Evolutionary conservation across 2,113 vertebrate species (phyloP).

Genomic region (Dasypus novemcinctus): DNA sequence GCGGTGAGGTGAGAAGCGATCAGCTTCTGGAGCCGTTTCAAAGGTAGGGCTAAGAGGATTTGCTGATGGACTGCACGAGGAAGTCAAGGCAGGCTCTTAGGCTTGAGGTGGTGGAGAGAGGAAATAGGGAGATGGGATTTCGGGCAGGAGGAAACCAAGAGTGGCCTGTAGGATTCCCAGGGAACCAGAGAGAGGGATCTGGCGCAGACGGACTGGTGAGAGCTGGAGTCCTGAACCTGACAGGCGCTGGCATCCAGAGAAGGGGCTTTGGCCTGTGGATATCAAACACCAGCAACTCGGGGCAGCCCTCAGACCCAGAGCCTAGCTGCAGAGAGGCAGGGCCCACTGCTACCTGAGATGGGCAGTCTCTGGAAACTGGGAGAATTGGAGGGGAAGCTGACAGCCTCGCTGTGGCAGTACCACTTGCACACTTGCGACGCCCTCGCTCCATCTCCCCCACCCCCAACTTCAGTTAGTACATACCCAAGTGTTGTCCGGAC

Average conservation of each 20-base stretch:
- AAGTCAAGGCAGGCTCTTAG: not conserved
- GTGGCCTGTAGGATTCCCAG: not conserved
- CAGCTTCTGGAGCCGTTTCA: not conserved
- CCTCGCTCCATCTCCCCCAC: not conserved
- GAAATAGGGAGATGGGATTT: not conserved
- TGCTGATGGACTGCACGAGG: accelerated
- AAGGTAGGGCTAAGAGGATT: not conserved
- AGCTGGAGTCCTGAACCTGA: not conserved
- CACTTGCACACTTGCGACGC: not conserved
- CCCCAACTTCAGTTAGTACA: not conserved
- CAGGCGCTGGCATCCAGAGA: not conserved
- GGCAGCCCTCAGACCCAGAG: not conserved
- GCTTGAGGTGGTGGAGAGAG: not conserved
- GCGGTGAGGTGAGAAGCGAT: not conserved
- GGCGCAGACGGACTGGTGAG: not conserved
- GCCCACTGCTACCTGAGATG: not conserved
- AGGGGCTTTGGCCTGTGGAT: not conserved
- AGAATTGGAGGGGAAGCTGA: not conserved
- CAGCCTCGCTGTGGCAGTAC: not conserved
- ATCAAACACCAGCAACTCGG: not conserved
- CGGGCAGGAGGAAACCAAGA: not conserved
- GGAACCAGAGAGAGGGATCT: not conserved
- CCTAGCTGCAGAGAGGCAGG: not conserved
- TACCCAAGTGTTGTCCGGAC: not conserved
- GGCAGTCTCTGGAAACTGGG: not conserved